Conservation (phyloP, 2,888 invertebrate species). For the Clepsis dumicolana region DNA sequence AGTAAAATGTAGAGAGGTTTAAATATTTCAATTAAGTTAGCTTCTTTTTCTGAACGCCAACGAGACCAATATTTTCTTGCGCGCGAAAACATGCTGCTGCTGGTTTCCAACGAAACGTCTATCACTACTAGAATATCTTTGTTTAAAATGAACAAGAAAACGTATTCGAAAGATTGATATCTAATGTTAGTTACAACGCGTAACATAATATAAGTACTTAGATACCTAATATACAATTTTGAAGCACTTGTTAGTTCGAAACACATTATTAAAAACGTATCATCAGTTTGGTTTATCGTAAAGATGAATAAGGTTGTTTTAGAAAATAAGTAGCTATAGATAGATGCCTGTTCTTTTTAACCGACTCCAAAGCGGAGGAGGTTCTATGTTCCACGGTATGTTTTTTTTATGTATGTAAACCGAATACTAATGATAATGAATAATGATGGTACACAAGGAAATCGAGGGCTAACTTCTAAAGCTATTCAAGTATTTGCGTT, state of each 20-base stretch:
- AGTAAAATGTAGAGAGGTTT: constrained; percentile 11
- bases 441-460: too few relatives aligned
- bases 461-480: too few relatives aligned
- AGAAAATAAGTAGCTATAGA: background rate
- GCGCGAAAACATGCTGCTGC: background rate
- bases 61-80: background rate
- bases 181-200: background rate
- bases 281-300: background rate
- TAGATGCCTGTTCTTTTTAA: background rate
- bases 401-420: too few relatives aligned
- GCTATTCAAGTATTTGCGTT: too few relatives aligned
- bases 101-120: background rate
- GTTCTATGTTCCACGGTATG: too few relatives aligned
- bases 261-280: constrained; percentile 3
- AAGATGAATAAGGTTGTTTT: background rate
- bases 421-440: too few relatives aligned
- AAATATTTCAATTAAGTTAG: constrained; percentile 4
- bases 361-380: too few relatives aligned
- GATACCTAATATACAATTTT: background rate
- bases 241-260: background rate
- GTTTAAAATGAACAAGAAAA: background rate
- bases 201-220: background rate
- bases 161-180: background rate
- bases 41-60: background rate
- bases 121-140: background rate